Conservation (phyloP, 2,888 invertebrate species). For the Drosophila mayaguana region DNA sequence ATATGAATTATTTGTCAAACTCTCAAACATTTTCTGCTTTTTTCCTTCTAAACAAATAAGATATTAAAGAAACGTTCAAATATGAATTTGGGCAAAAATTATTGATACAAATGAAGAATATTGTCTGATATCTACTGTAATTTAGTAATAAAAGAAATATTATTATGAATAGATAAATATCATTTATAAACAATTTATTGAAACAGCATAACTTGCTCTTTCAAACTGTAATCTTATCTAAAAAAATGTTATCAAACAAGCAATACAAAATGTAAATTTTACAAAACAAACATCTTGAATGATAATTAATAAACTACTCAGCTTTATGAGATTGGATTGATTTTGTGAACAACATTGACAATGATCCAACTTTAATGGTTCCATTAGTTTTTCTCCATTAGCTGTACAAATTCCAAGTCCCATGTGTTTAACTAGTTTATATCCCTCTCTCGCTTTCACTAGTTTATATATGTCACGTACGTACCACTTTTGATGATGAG, state of each 20-base stretch:
- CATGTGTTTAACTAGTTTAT: constrained; percentile 2
- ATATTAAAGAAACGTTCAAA: not conserved
- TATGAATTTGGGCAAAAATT: not conserved
- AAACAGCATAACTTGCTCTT: not conserved
- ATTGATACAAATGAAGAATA: not conserved
- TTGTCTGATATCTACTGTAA: not conserved
- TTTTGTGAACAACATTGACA: not conserved
- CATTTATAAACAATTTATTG: not conserved
- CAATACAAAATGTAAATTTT: constrained; percentile 10
- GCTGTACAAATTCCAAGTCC: not conserved
- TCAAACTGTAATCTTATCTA: constrained; percentile 9
- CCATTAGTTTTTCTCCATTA: not conserved
- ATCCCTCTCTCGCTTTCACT: too few relatives aligned
- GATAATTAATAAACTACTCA: not conserved
- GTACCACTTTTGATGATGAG: constrained; percentile 72
- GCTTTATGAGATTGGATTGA: too few relatives aligned
- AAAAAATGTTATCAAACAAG: not conserved
- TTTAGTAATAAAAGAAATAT: not conserved
- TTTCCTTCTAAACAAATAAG: not conserved
- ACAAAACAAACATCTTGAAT: not conserved
- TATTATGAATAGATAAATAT: not conserved
- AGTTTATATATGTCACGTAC: constrained; percentile 32
- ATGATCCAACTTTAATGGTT: too few relatives aligned
- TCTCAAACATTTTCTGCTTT: not conserved
- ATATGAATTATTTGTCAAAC: constrained; percentile 1